These are phyloP conservation scores for Tetrax tetrax DNA, from an alignment of 2,113 vertebrate genomes.

Conservation along the genomic window DNA sequence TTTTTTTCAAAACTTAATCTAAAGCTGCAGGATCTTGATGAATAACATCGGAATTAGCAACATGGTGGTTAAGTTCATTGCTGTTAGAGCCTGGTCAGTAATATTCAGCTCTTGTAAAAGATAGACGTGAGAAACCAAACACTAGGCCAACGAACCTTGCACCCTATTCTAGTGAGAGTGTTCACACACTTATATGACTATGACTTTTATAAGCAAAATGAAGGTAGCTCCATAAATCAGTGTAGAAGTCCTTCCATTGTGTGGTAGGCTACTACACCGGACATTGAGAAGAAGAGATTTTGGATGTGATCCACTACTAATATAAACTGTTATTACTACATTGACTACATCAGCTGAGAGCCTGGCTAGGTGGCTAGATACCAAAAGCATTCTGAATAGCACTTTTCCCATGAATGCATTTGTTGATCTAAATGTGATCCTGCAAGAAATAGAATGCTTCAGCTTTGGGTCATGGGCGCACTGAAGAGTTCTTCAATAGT, in stretches of 20 bases:
- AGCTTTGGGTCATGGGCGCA: neutral
- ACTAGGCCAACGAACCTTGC: rapidly evolving
- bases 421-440: neutral
- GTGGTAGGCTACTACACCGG: neutral
- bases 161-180: neutral
- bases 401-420: neutral
- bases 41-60: neutral
- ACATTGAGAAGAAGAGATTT: rapidly evolving
- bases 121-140: neutral
- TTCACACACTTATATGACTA: neutral
- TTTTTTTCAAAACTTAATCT: neutral
- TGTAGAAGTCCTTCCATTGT: neutral
- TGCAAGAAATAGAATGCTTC: neutral
- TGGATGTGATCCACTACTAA: neutral
- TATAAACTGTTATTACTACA: neutral
- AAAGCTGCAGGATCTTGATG: neutral
- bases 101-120: neutral
- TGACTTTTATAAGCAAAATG: neutral
- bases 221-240: neutral
- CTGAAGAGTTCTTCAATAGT: neutral
- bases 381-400: neutral
- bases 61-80: neutral
- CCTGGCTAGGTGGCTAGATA: rapidly evolving
- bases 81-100: neutral
- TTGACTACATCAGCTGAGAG: neutral